Conservation (phyloP, 2,888 invertebrate species). For the Euspilapteryx auroguttella region DNA sequence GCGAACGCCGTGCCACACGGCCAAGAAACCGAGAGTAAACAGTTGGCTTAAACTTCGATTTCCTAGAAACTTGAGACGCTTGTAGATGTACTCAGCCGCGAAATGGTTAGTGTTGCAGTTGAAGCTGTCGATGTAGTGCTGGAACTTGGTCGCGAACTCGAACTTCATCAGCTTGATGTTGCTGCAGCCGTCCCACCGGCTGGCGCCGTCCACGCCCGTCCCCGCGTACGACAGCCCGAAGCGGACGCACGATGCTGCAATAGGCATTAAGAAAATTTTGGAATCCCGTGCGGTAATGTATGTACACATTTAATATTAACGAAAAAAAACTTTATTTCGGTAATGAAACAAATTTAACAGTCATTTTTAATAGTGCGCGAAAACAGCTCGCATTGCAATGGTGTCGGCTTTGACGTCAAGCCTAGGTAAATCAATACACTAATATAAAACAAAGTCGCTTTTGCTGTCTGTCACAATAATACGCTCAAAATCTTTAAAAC, state of each 20-base stretch:
- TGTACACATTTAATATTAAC: neutral
- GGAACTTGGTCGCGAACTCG: slow-evolving; percentile 83
- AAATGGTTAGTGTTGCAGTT: slow-evolving; percentile 96
- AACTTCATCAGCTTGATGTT: slow-evolving; percentile 84
- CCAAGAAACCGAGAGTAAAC: slow-evolving; percentile 81
- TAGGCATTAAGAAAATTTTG: neutral
- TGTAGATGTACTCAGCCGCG: slow-evolving; percentile 93
- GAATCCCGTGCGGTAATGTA: neutral
- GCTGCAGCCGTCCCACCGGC: slow-evolving; percentile 84
- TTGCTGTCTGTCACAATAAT: too few relatives aligned
- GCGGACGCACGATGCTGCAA: slow-evolving; percentile 52
- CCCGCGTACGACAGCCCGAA: slow-evolving; percentile 87
- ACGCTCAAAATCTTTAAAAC: too few relatives aligned
- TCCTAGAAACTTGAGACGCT: slow-evolving; percentile 87
- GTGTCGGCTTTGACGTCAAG: too few relatives aligned
- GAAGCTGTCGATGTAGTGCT: slow-evolving; percentile 87
- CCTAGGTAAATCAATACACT: too few relatives aligned
- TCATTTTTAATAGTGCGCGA: too few relatives aligned
- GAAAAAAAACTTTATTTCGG: neutral
- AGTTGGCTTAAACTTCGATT: slow-evolving; percentile 81
- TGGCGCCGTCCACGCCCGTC: slow-evolving; percentile 21
- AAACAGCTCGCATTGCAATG: too few relatives aligned
- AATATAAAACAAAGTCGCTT: too few relatives aligned
- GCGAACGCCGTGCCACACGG: slow-evolving; percentile 95
- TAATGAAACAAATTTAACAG: slow-evolving; percentile 1